A percentile compares a stretch with the other conserved stretches of the same genome.
Conservation (phyloP, 2,797 vertebrate genomes). For the Myotis planiceps region DNA sequence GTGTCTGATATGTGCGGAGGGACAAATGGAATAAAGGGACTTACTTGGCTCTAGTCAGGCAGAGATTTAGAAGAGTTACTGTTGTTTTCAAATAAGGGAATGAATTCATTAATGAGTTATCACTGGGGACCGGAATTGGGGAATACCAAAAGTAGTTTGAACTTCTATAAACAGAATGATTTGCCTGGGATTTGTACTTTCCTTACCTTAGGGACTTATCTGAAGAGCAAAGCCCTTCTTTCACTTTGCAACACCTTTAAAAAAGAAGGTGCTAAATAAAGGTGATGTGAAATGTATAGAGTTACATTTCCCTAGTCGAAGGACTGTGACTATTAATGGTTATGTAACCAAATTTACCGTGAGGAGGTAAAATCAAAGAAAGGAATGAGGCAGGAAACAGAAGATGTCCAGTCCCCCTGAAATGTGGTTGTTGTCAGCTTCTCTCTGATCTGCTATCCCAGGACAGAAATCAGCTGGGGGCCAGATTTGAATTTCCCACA, state of each 20-base stretch:
- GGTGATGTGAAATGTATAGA: background rate
- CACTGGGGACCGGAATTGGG: background rate
- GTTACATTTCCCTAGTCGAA: background rate
- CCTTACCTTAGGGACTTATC: background rate
- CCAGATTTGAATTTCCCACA: constrained; percentile 11
- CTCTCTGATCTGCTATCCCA: background rate
- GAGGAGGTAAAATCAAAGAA: constrained; percentile 29
- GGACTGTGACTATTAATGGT: background rate
- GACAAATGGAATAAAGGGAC: background rate
- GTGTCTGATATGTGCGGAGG: background rate
- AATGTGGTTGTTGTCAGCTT: background rate
- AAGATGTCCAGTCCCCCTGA: background rate
- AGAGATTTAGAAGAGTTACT: background rate
- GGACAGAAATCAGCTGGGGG: background rate
- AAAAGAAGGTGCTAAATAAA: background rate
- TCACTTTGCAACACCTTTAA: background rate
- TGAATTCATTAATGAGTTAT: background rate
- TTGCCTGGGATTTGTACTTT: background rate
- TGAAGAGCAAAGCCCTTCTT: background rate
- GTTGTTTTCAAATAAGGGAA: constrained; percentile 8
- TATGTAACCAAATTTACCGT: background rate
- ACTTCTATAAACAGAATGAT: background rate
- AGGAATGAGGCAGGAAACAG: background rate
- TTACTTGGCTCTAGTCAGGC: background rate
- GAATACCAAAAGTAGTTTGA: background rate